Percentiles rank a stretch among this genome's conserved stretches.
Conservation (phyloP, 2,797 vertebrate genomes). For the Periparus ater region DNA sequence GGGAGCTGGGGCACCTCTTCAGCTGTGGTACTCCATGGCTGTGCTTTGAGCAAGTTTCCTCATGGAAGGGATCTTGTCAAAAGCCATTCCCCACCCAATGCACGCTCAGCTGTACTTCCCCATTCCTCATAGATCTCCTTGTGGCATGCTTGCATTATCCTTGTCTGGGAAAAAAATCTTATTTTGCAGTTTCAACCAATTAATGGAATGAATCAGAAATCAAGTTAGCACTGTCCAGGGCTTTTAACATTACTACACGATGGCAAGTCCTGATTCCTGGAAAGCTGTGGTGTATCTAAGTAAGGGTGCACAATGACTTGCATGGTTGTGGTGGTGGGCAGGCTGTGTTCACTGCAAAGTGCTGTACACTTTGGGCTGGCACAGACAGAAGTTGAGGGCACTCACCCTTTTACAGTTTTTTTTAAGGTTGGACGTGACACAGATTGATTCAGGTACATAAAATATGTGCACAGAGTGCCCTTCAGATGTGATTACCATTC, state of each 20-base stretch:
- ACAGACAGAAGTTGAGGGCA: not conserved
- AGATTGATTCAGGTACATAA: not conserved
- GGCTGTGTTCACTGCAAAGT: not conserved
- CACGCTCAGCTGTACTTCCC: not conserved
- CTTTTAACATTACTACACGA: not conserved
- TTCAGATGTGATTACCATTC: not conserved
- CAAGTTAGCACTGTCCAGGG: not conserved
- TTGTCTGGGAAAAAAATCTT: not conserved
- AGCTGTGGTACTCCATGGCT: not conserved
- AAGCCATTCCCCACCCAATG: rapidly evolving
- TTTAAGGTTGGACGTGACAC: not conserved
- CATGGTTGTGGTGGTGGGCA: not conserved
- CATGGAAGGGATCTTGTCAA: not conserved
- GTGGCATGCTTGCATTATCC: not conserved
- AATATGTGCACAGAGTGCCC: not conserved
- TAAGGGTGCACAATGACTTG: not conserved
- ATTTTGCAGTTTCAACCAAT: not conserved
- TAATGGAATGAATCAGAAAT: not conserved
- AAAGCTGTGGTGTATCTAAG: not conserved
- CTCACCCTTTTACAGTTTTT: not conserved
- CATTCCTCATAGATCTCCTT: not conserved
- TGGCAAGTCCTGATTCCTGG: not conserved
- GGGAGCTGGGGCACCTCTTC: not conserved
- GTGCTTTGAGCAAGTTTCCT: not conserved
- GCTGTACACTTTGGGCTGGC: not conserved